phyloP scores from a whole-genome alignment of 37 sponge, comb jelly and placozoan species.

The Spongia lamella region DNA sequence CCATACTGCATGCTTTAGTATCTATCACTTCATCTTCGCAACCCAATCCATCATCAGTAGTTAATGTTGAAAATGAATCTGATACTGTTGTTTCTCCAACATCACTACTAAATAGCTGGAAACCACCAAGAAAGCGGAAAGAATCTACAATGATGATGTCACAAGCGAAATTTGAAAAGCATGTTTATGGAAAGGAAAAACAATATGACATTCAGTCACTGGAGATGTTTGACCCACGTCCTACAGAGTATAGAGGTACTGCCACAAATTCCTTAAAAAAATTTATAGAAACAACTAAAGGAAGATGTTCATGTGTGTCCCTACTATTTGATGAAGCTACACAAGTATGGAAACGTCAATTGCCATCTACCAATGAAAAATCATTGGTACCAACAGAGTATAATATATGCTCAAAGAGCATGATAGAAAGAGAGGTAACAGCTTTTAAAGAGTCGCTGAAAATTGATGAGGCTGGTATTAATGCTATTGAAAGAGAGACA shows the following conservation, averaged over 20 bases:
- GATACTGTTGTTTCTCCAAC: too few relatives aligned
- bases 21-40: neutral
- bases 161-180: constrained; percentile 41
- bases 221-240: constrained; percentile 50
- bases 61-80: too few relatives aligned
- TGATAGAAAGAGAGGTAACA: constrained; percentile 6
- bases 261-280: too few relatives aligned
- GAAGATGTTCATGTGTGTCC: constrained; percentile 4
- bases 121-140: constrained; percentile 29
- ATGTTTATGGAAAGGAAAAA: constrained; percentile 37
- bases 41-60: too few relatives aligned
- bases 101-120: constrained; percentile 22
- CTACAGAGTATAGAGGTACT: constrained; percentile 8
- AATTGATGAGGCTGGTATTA: neutral
- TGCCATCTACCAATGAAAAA: too few relatives aligned
- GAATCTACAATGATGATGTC: constrained; percentile 26
- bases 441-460: constrained; percentile 21
- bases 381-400: too few relatives aligned
- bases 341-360: neutral
- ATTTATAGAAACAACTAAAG: too few relatives aligned
- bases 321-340: constrained; percentile 20
- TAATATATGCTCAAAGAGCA: neutral
- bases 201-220: constrained; percentile 3
- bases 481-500: constrained; percentile 17
- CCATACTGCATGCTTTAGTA: constrained; percentile 22